phyloP scores from a whole-genome alignment of 2,888 invertebrate genomes.

The Automeris io region DNA sequence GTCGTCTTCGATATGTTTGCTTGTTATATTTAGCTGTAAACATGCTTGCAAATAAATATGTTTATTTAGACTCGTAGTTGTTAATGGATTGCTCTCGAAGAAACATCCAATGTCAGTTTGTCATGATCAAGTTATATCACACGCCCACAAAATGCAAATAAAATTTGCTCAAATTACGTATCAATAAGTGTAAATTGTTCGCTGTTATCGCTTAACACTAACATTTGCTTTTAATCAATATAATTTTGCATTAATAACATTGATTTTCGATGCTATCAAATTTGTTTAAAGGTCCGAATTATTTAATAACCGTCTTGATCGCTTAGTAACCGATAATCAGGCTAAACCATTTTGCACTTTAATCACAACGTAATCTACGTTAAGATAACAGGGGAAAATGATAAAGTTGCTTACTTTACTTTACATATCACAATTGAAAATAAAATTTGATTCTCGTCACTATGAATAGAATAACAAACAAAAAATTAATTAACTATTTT shows the following conservation, averaged over 20 bases:
- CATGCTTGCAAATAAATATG: too few species aligned
- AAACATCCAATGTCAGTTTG: background rate
- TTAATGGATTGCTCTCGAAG: background rate
- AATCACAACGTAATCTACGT: constrained; percentile 8
- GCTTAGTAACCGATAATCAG: constrained; percentile 20
- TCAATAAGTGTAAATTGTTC: background rate
- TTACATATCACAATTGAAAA: too few species aligned
- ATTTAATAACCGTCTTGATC: constrained; percentile 10
- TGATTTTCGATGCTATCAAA: background rate
- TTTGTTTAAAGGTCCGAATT: constrained; percentile 3
- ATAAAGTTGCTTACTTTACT: background rate
- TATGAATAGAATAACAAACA: too few species aligned
- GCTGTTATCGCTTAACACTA: background rate
- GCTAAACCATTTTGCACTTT: background rate
- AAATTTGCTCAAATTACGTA: background rate
- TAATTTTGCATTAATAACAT: background rate
- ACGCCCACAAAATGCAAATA: too few species aligned
- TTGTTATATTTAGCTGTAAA: background rate
- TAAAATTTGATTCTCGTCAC: too few species aligned
- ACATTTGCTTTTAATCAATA: background rate
- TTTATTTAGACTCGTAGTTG: background rate
- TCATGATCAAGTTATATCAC: too few species aligned
- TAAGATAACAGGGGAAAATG: constrained; percentile 11
- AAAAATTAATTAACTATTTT: too few species aligned
- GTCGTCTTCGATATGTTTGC: background rate